These are phyloP conservation scores for Dinoponera quadriceps DNA, from an alignment of 1,140 invertebrate genomes.

Conservation along the genomic window DNA sequence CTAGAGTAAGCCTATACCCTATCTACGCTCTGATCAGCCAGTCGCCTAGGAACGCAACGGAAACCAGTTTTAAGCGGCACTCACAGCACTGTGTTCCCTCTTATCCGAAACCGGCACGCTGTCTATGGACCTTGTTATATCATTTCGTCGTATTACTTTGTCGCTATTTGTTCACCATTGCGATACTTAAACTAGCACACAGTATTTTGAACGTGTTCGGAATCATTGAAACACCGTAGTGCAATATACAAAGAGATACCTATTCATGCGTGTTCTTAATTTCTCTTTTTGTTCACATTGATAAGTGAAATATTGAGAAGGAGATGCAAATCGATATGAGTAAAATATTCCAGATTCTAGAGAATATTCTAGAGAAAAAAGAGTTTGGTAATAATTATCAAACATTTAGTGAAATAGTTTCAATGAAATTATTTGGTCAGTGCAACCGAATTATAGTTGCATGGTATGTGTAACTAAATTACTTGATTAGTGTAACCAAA, in stretches of 20 bases:
- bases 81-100: slow-evolving; percentile 15
- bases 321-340: too few relatives aligned
- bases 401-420: too few relatives aligned
- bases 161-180: slow-evolving; percentile 17
- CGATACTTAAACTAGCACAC: background rate
- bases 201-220: background rate
- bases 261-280: background rate
- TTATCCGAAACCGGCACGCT: background rate
- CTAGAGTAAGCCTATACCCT: slow-evolving; percentile 65
- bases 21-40: slow-evolving; percentile 59
- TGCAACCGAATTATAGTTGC: too few relatives aligned
- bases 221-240: background rate
- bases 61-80: slow-evolving; percentile 64
- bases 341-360: too few relatives aligned
- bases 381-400: too few relatives aligned
- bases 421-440: too few relatives aligned
- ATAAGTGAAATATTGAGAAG: too few relatives aligned
- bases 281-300: background rate
- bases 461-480: too few relatives aligned
- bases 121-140: slow-evolving; percentile 24
- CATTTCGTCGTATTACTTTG: slow-evolving; percentile 13
- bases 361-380: too few relatives aligned
- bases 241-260: background rate
- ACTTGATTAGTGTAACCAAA: too few relatives aligned
- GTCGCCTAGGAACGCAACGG: slow-evolving; percentile 53